Conservation (phyloP, 1,140 invertebrate species). For the Lepidostoma basale region DNA sequence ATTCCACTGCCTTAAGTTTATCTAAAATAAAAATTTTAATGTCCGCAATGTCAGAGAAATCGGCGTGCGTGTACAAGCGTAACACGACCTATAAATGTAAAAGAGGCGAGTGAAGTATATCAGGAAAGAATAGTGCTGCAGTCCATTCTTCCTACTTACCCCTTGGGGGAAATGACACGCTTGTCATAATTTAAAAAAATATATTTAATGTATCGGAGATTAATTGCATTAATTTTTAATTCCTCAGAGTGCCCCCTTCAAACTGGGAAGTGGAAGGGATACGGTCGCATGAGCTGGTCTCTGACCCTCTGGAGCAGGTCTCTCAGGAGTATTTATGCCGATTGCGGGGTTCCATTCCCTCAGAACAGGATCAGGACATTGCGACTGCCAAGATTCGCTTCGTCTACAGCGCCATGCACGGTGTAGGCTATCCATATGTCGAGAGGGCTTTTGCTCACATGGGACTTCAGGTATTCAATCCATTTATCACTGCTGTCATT, state of each 20-base stretch:
- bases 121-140: no score
- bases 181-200: no score
- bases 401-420: slow-evolving; percentile 97
- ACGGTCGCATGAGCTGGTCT: slow-evolving; percentile 56
- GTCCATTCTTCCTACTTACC: no score
- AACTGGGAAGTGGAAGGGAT: slow-evolving; percentile 56
- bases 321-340: slow-evolving; percentile 71
- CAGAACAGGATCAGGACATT: slow-evolving; percentile 66
- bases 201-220: no score
- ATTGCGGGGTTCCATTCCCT: slow-evolving; percentile 60
- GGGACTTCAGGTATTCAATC: slow-evolving; percentile 69
- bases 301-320: slow-evolving; percentile 67
- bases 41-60: no score
- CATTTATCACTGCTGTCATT: not conserved
- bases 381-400: slow-evolving; percentile 68
- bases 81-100: no score
- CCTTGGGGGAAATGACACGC: no score
- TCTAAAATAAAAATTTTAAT: no score
- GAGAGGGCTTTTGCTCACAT: slow-evolving; percentile 75
- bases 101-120: no score
- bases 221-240: no score
- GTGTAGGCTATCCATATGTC: slow-evolving; percentile 88
- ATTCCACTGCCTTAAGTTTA: no score
- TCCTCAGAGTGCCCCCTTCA: slow-evolving; percentile 52
- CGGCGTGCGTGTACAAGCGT: no score